These are phyloP conservation scores for Drosophila navojoa DNA, from an alignment of 1,140 invertebrate species.

Conservation along the genomic window DNA sequence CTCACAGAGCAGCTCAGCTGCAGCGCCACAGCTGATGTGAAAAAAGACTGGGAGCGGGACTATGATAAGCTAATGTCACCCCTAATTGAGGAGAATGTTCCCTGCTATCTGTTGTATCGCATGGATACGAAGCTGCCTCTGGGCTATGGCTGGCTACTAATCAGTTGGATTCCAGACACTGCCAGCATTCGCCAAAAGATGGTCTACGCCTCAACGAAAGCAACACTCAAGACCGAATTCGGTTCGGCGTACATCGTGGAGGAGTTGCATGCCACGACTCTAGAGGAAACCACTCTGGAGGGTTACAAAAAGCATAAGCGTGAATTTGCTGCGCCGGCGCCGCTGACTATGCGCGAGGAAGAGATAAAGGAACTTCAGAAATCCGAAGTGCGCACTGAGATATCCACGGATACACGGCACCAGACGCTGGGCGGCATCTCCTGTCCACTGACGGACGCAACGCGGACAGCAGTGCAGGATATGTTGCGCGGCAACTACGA, in stretches of 20 bases:
- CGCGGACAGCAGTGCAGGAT: slow-evolving; percentile 89
- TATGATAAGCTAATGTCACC: slow-evolving; percentile 92
- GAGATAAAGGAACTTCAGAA: slow-evolving; percentile 92
- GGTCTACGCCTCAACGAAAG: slow-evolving; percentile 99
- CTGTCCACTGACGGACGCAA: slow-evolving; percentile 95
- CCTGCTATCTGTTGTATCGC: slow-evolving; percentile 96
- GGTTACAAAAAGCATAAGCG: slow-evolving; percentile 93
- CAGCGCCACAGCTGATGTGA: slow-evolving; percentile 87
- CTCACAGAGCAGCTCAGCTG: slow-evolving; percentile 90
- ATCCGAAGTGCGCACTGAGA: slow-evolving; percentile 90
- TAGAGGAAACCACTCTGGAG: slow-evolving; percentile 92
- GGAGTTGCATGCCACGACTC: slow-evolving; percentile 74
- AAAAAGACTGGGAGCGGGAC: slow-evolving; percentile 93
- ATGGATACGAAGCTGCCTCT: slow-evolving; percentile 91
- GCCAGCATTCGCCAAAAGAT: slow-evolving; percentile 97
- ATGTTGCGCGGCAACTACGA: slow-evolving; percentile 88
- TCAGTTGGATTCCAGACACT: slow-evolving; percentile 97
- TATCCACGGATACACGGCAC: slow-evolving; percentile 93
- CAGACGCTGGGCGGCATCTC: slow-evolving; percentile 95
- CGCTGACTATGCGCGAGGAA: slow-evolving; percentile 94
- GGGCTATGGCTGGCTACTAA: slow-evolving; percentile 96
- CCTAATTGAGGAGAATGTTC: slow-evolving; percentile 93
- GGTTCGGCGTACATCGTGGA: slow-evolving; percentile 93
- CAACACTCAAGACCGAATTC: slow-evolving; percentile 98
- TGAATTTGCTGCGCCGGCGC: slow-evolving; percentile 92